Evolutionary conservation across 1,140 invertebrate species (phyloP), one percentile per base, ranked within the genome.

Genomic region (Ditylenchus dipsaci): DNA sequence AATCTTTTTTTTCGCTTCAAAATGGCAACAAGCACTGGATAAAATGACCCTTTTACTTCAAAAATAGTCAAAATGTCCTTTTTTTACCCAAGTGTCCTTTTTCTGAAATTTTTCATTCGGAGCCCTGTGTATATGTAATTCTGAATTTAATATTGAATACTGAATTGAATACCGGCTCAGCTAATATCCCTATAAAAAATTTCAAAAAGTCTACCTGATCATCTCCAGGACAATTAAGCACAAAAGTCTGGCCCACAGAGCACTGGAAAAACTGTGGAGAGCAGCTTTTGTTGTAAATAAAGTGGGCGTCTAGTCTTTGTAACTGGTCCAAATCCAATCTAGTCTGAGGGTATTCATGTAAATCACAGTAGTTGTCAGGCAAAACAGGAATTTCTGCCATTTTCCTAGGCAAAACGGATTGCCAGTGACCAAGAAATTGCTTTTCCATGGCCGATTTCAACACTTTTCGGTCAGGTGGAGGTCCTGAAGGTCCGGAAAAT

Each of bases 221-320:
- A 17, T 70, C 61, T 13, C 15, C 62, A 17, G 71, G 71, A 63
- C 71, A 73, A 38, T 42, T 71, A 3, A 73, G 33, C 21, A 67
- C 71, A 47, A 73, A 73, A n/a, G 71, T 73, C 42, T 67, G 65
- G 11, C 71, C 71, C 23, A 29, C 62, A 30, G 47, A 71, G 73
- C 29, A 33, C 29, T 73, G 71, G 26, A 73, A 73, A 62, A 74
- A 73, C 19, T 61, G 26, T 17, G 47, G 49, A 0, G 71, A 68
- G 45, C 71, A 73, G 43, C 53, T 65, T 27, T 42, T 73, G 33
- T 73, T 73, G 72, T 74, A 73, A 30, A 73, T 73, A 43, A 73
- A 73, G 30, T 73, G 49, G 8, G 49, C 3, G 49, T 53, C 49
- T 8, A 53, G n/a, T 21, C n/a, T 19, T 26, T 53, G n/a, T 17